A percentile compares a stretch with the other conserved stretches of the same genome.
Conservation (phyloP, 2,797 vertebrate genomes). For the Micromesistius poutassou region DNA sequence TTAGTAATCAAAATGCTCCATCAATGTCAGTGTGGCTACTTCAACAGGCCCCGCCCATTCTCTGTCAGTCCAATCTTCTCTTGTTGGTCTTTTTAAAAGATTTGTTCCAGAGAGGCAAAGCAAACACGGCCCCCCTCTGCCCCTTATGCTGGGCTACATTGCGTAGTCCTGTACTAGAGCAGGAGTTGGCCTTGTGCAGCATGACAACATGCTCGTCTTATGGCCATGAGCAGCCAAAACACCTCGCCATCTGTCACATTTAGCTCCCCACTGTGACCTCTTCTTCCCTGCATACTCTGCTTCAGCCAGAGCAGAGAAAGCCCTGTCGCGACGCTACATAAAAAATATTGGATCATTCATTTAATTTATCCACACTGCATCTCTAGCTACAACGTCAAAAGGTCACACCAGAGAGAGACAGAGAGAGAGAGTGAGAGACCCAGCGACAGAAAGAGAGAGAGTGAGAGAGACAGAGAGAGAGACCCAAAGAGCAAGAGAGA, state of each 20-base stretch:
- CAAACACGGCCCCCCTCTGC: too few species aligned
- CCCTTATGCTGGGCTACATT: neutral
- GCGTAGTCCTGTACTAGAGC: conserved; percentile 23
- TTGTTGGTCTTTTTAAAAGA: neutral
- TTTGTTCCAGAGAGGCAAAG: too few species aligned
- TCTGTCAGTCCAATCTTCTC: neutral
- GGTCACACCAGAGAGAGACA: too few species aligned
- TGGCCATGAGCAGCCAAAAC: conserved; percentile 61
- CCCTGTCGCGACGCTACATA: neutral
- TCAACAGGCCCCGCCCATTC: neutral
- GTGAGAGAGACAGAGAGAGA: too few species aligned
- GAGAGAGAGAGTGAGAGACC: too few species aligned
- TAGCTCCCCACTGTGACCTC: conserved; percentile 56
- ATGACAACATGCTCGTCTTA: conserved; percentile 60
- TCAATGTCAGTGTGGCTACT: neutral
- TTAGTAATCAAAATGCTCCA: neutral
- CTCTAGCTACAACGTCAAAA: neutral
- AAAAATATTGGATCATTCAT: neutral
- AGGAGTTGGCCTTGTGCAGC: conserved; percentile 29
- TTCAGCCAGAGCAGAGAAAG: neutral
- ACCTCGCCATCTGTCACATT: conserved; percentile 69
- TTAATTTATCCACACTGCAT: neutral
- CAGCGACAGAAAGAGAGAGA: too few species aligned
- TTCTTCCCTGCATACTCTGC: conserved; percentile 43
- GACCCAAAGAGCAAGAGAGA: too few species aligned